phyloP scores from a whole-genome alignment of 2,888 invertebrate genomes.

The Thera obeliscata region DNA sequence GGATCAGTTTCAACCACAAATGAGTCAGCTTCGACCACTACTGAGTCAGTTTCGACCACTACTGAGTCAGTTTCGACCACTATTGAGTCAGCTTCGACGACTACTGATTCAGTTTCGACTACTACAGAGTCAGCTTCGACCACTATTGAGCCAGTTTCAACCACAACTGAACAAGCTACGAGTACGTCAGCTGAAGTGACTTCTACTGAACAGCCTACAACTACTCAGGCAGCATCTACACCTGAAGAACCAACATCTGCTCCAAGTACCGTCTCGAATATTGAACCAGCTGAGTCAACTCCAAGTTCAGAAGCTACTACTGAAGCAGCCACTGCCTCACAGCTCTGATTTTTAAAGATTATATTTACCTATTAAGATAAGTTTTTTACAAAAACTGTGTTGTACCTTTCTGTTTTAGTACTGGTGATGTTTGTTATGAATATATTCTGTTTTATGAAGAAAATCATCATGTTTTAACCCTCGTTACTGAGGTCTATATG shows the following conservation, averaged over 20 bases:
- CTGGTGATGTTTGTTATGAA: constrained; percentile 13
- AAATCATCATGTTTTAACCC: not conserved
- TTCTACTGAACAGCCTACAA: constrained; percentile 26
- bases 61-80: constrained; percentile 21
- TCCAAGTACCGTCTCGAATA: constrained; percentile 4
- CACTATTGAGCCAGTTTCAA: too few relatives aligned
- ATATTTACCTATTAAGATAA: not conserved
- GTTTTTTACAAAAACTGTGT: constrained; percentile 13
- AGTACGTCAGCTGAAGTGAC: constrained; percentile 3
- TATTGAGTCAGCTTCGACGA: constrained; percentile 16
- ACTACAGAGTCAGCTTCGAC: constrained; percentile 20
- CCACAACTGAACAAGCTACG: constrained; percentile 14
- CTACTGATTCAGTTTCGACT: constrained; percentile 18
- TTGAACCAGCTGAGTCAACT: constrained; percentile 16
- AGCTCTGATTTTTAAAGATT: constrained; percentile 27
- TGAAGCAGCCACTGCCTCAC: constrained; percentile 42
- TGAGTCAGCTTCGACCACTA: constrained; percentile 27
- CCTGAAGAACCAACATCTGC: constrained; percentile 27
- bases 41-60: constrained; percentile 34
- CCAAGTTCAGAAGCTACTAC: constrained; percentile 42
- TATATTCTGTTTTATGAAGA: not conserved
- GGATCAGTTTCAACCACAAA: constrained; percentile 7
- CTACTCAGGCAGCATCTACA: constrained; percentile 24
- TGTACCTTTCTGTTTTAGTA: constrained; percentile 18
- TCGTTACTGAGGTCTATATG: not conserved